These are phyloP conservation scores for Troides oblongomaculatus DNA, from an alignment of 2,888 invertebrate species.

Conservation along the genomic window DNA sequence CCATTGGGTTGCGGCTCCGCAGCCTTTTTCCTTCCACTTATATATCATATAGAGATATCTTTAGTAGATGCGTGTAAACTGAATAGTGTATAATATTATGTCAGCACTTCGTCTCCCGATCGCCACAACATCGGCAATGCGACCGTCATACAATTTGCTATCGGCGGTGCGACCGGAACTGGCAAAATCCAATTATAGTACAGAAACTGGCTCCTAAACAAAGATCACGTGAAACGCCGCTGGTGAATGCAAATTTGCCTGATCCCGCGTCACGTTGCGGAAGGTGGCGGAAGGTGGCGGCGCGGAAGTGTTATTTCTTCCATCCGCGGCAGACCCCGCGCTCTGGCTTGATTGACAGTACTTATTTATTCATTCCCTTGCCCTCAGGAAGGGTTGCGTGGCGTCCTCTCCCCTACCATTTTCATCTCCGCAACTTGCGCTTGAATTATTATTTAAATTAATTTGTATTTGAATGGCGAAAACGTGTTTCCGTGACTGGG, in stretches of 20 bases:
- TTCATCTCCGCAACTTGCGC: background rate
- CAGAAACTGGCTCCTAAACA: constrained; percentile 26
- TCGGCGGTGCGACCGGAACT: too few species aligned
- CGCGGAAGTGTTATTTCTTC: constrained; percentile 42
- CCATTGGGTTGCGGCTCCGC: too few species aligned
- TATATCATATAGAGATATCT: too few species aligned
- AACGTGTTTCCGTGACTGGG: background rate
- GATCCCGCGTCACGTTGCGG: background rate
- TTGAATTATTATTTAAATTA: constrained; percentile 1
- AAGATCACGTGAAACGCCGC: constrained; percentile 27
- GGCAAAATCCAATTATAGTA: constrained; percentile 23
- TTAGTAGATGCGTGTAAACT: too few species aligned
- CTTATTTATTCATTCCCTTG: constrained; percentile 64
- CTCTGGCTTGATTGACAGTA: constrained; percentile 57
- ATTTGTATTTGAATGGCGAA: constrained; percentile 1
- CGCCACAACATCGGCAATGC: too few species aligned
- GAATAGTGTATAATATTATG: too few species aligned
- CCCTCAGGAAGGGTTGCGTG: constrained; percentile 54
- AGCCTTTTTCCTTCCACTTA: too few species aligned
- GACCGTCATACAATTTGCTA: too few species aligned
- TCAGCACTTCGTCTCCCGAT: too few species aligned
- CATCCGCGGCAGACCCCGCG: constrained; percentile 40
- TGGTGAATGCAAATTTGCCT: constrained; percentile 22
- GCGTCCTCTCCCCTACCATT: constrained; percentile 34
- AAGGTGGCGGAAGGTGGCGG: constrained; percentile 17